Conservation (phyloP, 2,797 vertebrate genomes). For the Sebastes nivosus region DNA sequence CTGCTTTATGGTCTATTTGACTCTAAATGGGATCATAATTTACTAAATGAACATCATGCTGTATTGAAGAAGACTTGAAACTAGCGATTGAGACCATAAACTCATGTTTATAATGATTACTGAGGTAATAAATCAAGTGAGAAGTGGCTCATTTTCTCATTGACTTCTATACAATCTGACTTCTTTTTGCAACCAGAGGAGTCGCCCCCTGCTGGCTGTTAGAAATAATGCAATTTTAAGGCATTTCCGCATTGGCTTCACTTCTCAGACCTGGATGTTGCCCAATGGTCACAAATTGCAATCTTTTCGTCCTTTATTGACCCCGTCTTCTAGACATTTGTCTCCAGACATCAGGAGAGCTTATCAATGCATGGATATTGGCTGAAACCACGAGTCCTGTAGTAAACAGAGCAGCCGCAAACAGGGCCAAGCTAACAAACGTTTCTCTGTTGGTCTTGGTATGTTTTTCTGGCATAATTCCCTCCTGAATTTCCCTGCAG, state of each 20-base stretch:
- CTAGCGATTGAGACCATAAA: background rate
- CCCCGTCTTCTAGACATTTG: background rate
- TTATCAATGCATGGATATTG: background rate
- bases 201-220: too few relatives aligned
- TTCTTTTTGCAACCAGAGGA: background rate
- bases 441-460: background rate
- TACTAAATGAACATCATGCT: background rate
- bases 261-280: background rate
- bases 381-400: background rate
- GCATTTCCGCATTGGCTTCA: background rate
- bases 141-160: background rate
- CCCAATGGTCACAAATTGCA: background rate
- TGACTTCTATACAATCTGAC: too few relatives aligned
- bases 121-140: background rate
- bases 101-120: background rate
- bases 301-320: background rate
- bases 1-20: too few relatives aligned
- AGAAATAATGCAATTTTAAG: background rate
- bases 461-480: background rate
- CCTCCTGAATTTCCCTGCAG: background rate
- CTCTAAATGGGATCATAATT: background rate
- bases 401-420: background rate
- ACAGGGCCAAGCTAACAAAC: background rate
- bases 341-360: background rate
- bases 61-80: background rate